phyloP scores from a whole-genome alignment of 1,140 invertebrate genomes.

The Ceratina calcarata region DNA sequence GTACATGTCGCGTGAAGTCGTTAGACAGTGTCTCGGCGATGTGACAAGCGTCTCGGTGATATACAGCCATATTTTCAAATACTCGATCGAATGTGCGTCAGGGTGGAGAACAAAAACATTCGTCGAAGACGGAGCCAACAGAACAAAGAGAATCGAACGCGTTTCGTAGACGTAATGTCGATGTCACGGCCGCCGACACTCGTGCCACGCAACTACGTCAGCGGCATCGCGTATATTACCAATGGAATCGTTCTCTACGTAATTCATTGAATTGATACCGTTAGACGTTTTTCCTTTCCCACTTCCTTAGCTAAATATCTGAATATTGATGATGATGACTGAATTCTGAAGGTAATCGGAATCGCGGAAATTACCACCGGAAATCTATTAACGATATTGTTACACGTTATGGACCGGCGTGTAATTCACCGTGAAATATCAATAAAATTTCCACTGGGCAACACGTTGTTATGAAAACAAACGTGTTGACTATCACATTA shows the following conservation, averaged over 20 bases:
- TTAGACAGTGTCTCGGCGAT: background rate
- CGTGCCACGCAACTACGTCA: constrained; percentile 45
- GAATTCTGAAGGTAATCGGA: too few relatives aligned
- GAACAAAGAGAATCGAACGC: constrained; percentile 60
- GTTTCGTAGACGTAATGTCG: constrained; percentile 60
- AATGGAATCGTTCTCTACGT: constrained; percentile 30
- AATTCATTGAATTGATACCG: constrained; percentile 8
- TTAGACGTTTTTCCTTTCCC: background rate
- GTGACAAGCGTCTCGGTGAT: background rate
- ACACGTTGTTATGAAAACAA: too few relatives aligned
- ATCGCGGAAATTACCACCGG: too few relatives aligned
- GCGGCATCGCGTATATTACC: constrained; percentile 1
- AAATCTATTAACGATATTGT: too few relatives aligned
- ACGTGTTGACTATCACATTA: too few relatives aligned
- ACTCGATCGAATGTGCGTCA: background rate
- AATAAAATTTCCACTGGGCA: too few relatives aligned
- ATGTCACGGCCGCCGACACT: constrained; percentile 68
- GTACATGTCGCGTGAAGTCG: background rate
- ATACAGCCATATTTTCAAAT: constrained; percentile 5
- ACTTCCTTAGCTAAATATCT: too few relatives aligned
- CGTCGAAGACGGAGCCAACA: constrained; percentile 4
- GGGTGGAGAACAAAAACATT: background rate
- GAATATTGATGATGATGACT: too few relatives aligned
- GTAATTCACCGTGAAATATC: too few relatives aligned
- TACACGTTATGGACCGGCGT: too few relatives aligned